Base-by-base conservation (phyloP, 2,797 vertebrate genomes). In the Mormyrops attenuatus region DNA sequence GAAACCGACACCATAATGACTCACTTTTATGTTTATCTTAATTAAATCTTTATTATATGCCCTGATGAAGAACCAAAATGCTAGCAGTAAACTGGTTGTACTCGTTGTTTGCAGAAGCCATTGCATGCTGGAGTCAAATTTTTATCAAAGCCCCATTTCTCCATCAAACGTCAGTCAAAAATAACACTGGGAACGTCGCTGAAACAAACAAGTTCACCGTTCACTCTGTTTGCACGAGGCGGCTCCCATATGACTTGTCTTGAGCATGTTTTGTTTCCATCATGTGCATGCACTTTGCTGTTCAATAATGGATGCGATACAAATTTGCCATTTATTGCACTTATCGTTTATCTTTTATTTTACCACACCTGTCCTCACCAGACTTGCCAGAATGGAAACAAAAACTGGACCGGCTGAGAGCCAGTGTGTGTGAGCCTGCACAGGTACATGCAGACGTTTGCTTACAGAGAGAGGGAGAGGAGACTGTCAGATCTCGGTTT, bases 1-100 rank as follows among this genome's bases (percentile, higher is more conserved):
- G 85, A 41, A 41, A 87, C 34, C 41, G 60, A 20, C 34, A 87
- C 30, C 22, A 60, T 52, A 55, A 87, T 87, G 85, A 87, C 30
- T 87, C 85, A 87, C 53, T 87, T 87, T 60, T 87, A 87, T 41
- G 52, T 87, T 87, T 57, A 87, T 87, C 85, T 38, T 60, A 41
- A 87, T 87, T 87, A 57, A 87, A 41, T 87, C 53, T 60, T 87
- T 57, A 57, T 87, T 87, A 38, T 57, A 44, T 20, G 34, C 34
- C 82, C 82, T 52, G 30, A 20, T 57, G 20, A 87, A n/a, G 30
- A n/a, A 55, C 34, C 85, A 55, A 30, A 60, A 44, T 57, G 30
- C 34, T 52, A 52, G 44, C 80, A 85, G 47, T 87, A 3, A 34
- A 26, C 22, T 38, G 52, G 30, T 15, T 87, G 52, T 30, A 30